Evolutionary conservation across 2,113 vertebrate species (phyloP), one percentile per base, ranked within the genome.

Genomic region (Cyanocitta stelleri): DNA sequence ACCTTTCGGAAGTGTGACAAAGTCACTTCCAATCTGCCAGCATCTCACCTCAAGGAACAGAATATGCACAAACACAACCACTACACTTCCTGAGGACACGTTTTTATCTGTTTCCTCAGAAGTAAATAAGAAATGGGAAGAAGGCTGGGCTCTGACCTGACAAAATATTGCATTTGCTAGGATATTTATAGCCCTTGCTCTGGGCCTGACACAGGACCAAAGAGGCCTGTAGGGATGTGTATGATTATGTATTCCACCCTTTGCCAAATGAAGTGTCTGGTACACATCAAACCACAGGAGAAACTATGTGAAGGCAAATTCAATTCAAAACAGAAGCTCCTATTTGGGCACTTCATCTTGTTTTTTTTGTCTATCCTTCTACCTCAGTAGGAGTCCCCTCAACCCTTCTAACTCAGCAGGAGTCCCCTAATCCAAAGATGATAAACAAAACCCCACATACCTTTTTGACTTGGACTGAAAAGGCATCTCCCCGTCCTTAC

Each of bases 1-100:
- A 63, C 67, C 39, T 93, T 89, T 41, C 26, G 0, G 35, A 88
- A 80, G 39, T 41, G 64, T 59, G 72, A 80, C 52, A 81, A 64
- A 90, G 29, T 49, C 64, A 71, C 29, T 75, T 92, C 79, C 75
- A 79, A 72, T 90, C 90, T 93, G 87, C 64, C 64, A 96, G 77
- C 48, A 78, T 96, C 90, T 94, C 73, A 84, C 48, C 85, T 88
- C 88, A 95, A 72, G 41, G 35, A 69, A 72, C 59, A 87, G 16
- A 74, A 58, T 41, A 43, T 5, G 33, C 79, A 73, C 41, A 71
- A 80, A 82, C 15, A 2, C 29, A 89, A 82, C 11, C 9, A 2
- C 16, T 67, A 33, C 17, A 30, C 35, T 95, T 95, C 89, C 76
- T 85, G 71, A 89, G 87, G 77, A 61, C 39, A 46, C 3, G 2